Evolutionary conservation across 2,797 vertebrate species (phyloP), one percentile per base, ranked within the genome.

Genomic region (Enteromius anoplus): DNA sequence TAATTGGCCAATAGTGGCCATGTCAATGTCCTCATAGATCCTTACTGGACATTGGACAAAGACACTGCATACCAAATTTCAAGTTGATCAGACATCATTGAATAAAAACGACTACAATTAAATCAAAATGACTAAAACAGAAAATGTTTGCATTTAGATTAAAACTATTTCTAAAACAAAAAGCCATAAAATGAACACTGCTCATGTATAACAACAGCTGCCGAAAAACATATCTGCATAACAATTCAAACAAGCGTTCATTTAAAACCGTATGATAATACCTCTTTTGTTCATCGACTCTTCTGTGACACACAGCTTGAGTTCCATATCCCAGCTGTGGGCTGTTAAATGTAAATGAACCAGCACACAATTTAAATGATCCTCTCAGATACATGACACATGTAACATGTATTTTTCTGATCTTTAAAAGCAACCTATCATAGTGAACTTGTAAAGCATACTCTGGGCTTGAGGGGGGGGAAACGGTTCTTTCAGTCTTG

Each of bases 331-430:
- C 40, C 58, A 72, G 53, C 69, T 51, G 58, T 37, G 51, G 58
- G 70, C 17, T 40, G 34, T 75, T 55, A 51, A 82, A 82, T 66
- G 62, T 66, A 75, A 82, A 82, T 75, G 62, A 75, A 82, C 71
- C n/a, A 75, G n/a, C 70, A 37, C 29, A 9, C 29, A 51, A 81
- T 81, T 81, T 29, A 64, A 53, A 81, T 64, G 11, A 55, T 29
- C 12, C 62, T 15, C 26, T 81, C 17, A 75, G 71, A 68, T 66
- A 15, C 34, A 66, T 32, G 47, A 75, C 40, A 49, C 47, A 65
- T 82, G 60, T 53, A 78, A 78, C 77, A 66, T 68, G 76, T 49
- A 37, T 78, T 75, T 75, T 45, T 75, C 80, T 68, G 60, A 75
- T 75, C 62, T 19, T 37, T 45, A 12, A 65, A 73, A 65, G 68